A percentile compares a stretch with the other conserved stretches of the same genome.
phyloP scores from a whole-genome alignment of 2,888 invertebrate species.

The Clanis bilineata region DNA sequence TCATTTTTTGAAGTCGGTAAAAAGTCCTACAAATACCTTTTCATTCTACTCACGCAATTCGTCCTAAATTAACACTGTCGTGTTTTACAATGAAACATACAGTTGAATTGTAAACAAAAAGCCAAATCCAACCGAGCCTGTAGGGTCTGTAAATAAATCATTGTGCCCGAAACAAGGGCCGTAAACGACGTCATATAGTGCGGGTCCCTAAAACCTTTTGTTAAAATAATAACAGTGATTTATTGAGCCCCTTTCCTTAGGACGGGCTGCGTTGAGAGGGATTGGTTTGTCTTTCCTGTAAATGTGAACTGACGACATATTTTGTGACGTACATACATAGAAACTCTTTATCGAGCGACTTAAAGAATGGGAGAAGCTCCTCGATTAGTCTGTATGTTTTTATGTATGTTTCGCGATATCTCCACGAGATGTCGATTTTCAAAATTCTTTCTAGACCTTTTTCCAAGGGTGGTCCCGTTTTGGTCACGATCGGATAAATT shows the following conservation, averaged over 20 bases:
- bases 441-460: too few relatives aligned
- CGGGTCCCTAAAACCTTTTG: slow-evolving; percentile 31
- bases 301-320: slow-evolving; percentile 1
- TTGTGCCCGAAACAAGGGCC: slow-evolving; percentile 34
- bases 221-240: slow-evolving; percentile 37
- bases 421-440: too few relatives aligned
- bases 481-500: too few relatives aligned
- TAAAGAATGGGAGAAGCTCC: too few relatives aligned
- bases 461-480: too few relatives aligned
- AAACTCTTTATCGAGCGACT: too few relatives aligned
- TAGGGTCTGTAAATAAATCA: slow-evolving; percentile 32
- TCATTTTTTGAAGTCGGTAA: too few relatives aligned
- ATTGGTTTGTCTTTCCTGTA: not conserved
- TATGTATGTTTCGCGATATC: too few relatives aligned
- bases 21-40: not conserved
- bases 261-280: slow-evolving; percentile 7
- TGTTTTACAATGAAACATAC: not conserved
- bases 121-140: not conserved
- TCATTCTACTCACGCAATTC: not conserved
- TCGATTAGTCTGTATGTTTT: too few relatives aligned
- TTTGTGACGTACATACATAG: not conserved
- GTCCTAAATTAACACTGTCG: not conserved
- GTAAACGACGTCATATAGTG: slow-evolving; percentile 31
- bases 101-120: slow-evolving; percentile 13
- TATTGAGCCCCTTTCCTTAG: slow-evolving; percentile 25